Percentiles rank a stretch among this genome's conserved stretches.
Conservation (phyloP, 2,888 invertebrate genomes). For the Neoitamus cyanurus region DNA sequence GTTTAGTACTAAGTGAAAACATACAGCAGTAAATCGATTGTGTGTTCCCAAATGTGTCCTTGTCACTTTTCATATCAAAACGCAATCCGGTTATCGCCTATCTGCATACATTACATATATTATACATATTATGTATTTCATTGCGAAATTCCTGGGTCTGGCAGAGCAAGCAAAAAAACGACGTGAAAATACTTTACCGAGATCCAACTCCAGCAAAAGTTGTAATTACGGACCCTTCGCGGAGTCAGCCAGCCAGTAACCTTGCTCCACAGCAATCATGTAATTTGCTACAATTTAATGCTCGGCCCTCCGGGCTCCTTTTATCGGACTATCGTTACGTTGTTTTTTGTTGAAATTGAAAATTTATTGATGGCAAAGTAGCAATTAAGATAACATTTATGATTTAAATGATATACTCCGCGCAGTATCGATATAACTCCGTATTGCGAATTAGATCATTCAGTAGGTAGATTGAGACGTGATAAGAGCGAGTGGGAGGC, state of each 20-base stretch:
- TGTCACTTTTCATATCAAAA: too few species aligned
- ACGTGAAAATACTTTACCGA: background rate
- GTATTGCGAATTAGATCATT: background rate
- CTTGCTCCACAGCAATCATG: background rate
- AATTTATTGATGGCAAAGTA: background rate
- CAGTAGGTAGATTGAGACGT: background rate
- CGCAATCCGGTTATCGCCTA: background rate
- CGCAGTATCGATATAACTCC: background rate
- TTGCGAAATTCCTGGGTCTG: background rate
- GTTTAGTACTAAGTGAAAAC: too few species aligned
- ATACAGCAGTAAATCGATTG: too few species aligned
- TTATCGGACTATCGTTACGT: slow-evolving; percentile 10
- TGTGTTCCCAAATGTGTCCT: too few species aligned
- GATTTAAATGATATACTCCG: slow-evolving; percentile 6
- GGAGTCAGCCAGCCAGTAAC: background rate
- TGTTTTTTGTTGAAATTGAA: slow-evolving; percentile 1
- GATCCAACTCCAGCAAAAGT: background rate
- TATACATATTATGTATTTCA: too few species aligned
- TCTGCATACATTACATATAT: too few species aligned
- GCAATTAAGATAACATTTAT: slow-evolving; percentile 14
- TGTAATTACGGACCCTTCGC: background rate
- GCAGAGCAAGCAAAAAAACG: background rate
- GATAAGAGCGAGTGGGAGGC: background rate
- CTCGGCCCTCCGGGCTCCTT: background rate
- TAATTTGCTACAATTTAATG: slow-evolving; percentile 13